These are phyloP conservation scores for Saturnia japonica DNA, from an alignment of 2,888 invertebrate species.

Conservation along the genomic window DNA sequence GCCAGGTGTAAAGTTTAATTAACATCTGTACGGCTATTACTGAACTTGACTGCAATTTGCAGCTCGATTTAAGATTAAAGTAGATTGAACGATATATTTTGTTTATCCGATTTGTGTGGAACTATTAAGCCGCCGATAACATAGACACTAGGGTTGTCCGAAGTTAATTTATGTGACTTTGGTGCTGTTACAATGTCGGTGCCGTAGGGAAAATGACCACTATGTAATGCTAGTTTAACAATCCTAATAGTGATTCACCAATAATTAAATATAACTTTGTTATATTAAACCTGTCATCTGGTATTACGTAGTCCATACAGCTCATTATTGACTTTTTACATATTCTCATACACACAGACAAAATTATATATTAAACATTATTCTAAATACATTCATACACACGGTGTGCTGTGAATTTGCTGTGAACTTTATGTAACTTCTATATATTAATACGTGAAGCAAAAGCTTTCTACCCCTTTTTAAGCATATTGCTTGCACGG, in stretches of 20 bases:
- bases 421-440: too few relatives aligned
- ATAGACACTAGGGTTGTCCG: slow-evolving; percentile 20
- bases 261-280: neutral
- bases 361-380: too few relatives aligned
- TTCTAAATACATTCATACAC: too few relatives aligned
- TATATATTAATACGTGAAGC: too few relatives aligned
- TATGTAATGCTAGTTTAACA: neutral
- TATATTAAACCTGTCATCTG: neutral
- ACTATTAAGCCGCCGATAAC: slow-evolving; percentile 31
- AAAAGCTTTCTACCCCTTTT: too few relatives aligned
- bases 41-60: slow-evolving; percentile 42
- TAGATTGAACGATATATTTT: slow-evolving; percentile 47
- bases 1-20: slow-evolving; percentile 66
- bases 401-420: too few relatives aligned
- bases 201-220: neutral
- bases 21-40: slow-evolving; percentile 44
- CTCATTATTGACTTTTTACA: too few relatives aligned
- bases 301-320: too few relatives aligned
- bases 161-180: slow-evolving; percentile 1
- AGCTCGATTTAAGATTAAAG: slow-evolving; percentile 29
- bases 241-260: neutral
- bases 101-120: slow-evolving; percentile 34
- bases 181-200: neutral
- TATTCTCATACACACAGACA: too few relatives aligned
- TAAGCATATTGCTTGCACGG: too few relatives aligned